These are phyloP conservation scores for Dione vanillae DNA, from an alignment of 2,888 invertebrate genomes.

Conservation along the genomic window DNA sequence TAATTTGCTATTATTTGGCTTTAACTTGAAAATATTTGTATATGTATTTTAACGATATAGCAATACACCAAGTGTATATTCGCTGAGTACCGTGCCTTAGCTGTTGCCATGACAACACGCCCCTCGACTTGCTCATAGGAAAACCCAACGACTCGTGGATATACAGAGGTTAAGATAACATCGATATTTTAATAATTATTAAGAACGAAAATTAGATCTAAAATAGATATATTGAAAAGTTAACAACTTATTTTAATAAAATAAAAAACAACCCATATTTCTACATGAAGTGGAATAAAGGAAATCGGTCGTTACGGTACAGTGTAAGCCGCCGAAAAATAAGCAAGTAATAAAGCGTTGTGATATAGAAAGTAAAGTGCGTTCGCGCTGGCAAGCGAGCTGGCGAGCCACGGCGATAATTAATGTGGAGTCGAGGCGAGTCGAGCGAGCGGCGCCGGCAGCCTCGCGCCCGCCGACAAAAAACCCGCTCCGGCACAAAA, in stretches of 20 bases:
- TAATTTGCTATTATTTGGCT: background rate
- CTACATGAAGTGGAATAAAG: background rate
- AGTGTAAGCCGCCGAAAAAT: constrained; percentile 50
- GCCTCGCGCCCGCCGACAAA: constrained; percentile 78
- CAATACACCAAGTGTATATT: constrained; percentile 46
- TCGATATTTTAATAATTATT: background rate
- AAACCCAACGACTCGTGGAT: constrained; percentile 44
- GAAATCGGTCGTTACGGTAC: constrained; percentile 27
- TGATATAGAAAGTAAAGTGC: constrained; percentile 81
- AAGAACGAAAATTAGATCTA: background rate
- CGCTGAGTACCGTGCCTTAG: constrained; percentile 74
- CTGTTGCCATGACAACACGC: constrained; percentile 74
- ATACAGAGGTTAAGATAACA: constrained; percentile 15
- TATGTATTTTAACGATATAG: background rate
- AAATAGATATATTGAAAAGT: background rate
- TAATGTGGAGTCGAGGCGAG: constrained; percentile 76
- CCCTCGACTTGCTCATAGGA: constrained; percentile 57
- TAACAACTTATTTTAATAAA: background rate
- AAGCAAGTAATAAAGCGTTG: constrained; percentile 61
- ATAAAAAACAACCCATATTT: background rate
- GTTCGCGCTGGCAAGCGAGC: constrained; percentile 64
- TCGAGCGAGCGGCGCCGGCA: constrained; percentile 73
- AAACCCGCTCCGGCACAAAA: constrained; percentile 84
- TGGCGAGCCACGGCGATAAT: constrained; percentile 74
- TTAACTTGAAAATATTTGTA: background rate